A percentile compares a stretch with the other conserved stretches of the same genome.
phyloP scores from a whole-genome alignment of 2,888 invertebrate species.

The Microctonus brassicae region DNA sequence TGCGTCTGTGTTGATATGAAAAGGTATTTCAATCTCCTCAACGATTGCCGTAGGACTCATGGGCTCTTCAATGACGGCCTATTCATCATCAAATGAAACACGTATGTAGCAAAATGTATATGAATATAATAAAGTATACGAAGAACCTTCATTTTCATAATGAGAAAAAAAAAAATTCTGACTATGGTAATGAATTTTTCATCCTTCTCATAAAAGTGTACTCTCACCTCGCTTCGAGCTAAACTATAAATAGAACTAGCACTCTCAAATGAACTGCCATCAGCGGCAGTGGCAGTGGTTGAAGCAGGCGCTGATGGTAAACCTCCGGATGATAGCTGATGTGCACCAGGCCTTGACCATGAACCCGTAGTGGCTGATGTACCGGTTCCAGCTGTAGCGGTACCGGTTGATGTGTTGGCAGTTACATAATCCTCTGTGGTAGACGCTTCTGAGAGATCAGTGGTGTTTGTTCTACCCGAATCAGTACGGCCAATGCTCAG shows the following conservation, averaged over 20 bases:
- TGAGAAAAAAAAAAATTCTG: background rate
- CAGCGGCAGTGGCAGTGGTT: slow-evolving; percentile 69
- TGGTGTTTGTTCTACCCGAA: slow-evolving; percentile 80
- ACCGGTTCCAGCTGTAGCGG: slow-evolving; percentile 69
- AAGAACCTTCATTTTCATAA: background rate
- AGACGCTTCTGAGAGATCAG: slow-evolving; percentile 89
- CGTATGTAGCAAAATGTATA: background rate
- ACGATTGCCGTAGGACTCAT: slow-evolving; percentile 61
- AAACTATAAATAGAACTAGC: slow-evolving; percentile 85
- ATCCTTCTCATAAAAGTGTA: slow-evolving; percentile 10
- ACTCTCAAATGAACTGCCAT: slow-evolving; percentile 90
- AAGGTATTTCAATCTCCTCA: slow-evolving; percentile 58
- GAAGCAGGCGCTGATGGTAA: slow-evolving; percentile 59
- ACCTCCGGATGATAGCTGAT: slow-evolving; percentile 60
- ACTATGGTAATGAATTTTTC: slow-evolving; percentile 2
- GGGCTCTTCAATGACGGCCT: slow-evolving; percentile 65
- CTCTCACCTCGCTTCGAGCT: slow-evolving; percentile 77
- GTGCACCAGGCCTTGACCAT: slow-evolving; percentile 71
- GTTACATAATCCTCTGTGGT: slow-evolving; percentile 91
- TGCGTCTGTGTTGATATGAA: slow-evolving; percentile 49
- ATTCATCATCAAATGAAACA: slow-evolving; percentile 11
- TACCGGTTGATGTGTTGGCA: slow-evolving; percentile 77
- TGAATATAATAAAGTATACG: background rate
- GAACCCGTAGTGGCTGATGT: slow-evolving; percentile 68
- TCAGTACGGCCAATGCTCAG: slow-evolving; percentile 78